Conservation (phyloP, 2,113 vertebrate species). For the Vulpes ferrilata region DNA sequence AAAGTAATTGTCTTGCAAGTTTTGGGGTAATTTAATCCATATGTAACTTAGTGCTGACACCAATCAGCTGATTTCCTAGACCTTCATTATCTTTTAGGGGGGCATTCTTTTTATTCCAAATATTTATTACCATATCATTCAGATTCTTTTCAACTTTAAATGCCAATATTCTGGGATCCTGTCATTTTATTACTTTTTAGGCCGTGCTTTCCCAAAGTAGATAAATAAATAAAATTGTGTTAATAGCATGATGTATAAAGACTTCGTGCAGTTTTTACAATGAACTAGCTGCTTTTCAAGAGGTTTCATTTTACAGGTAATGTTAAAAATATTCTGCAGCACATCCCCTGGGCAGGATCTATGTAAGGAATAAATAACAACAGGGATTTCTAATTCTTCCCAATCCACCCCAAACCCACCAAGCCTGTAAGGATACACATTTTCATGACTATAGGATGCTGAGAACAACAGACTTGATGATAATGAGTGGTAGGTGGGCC, state of each 20-base stretch:
- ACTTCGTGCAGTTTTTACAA: background rate
- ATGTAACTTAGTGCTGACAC: background rate
- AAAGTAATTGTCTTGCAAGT: background rate
- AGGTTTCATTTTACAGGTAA: background rate
- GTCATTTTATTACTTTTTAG: background rate
- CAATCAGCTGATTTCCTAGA: background rate
- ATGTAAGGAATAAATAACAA: background rate
- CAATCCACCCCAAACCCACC: background rate
- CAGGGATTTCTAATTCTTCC: background rate
- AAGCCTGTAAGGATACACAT: background rate
- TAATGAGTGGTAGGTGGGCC: no score
- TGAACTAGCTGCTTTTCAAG: constrained; percentile 18
- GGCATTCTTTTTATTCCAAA: background rate
- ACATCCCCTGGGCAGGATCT: background rate
- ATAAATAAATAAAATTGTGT: background rate
- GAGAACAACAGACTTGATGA: background rate
- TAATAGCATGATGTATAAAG: background rate
- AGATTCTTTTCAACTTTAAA: constrained; percentile 4
- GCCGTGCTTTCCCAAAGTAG: background rate
- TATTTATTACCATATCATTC: background rate
- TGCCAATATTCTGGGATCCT: background rate
- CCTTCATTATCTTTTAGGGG: background rate
- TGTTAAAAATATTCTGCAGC: constrained; percentile 5
- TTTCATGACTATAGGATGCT: background rate
- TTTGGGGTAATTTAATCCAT: background rate